Evolutionary conservation across 30 jellyfish, hydroid and myxozoan genomes (phyloP).

Genomic region (Turritopsis dohrnii): DNA sequence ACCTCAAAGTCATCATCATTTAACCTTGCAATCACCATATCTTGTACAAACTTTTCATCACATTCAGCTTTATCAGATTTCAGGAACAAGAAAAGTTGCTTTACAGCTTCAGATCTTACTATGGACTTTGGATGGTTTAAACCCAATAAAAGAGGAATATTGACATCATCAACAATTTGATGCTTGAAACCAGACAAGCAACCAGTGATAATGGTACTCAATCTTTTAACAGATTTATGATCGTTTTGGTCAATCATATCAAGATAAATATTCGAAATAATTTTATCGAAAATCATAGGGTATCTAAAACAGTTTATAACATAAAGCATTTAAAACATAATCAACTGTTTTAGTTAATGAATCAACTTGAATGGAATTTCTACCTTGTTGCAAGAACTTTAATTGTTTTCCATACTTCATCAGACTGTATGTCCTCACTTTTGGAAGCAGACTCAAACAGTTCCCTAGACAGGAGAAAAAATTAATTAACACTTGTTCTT

Average conservation of each 20-base stretch:
- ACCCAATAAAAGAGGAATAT: conserved; percentile 42
- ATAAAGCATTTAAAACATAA: too few relatives aligned
- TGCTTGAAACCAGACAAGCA: conserved; percentile 30
- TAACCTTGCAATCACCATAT: conserved; percentile 49
- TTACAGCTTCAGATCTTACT: conserved; percentile 53
- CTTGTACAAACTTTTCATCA: conserved; percentile 35
- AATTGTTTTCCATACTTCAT: too few relatives aligned
- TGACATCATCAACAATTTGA: conserved; percentile 42
- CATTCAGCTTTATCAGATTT: conserved; percentile 27
- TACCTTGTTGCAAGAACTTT: too few relatives aligned
- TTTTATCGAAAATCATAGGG: conserved; percentile 14
- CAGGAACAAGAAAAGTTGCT: conserved; percentile 32
- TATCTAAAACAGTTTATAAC: conserved; percentile 32
- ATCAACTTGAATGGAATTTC: too few relatives aligned
- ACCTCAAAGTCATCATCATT: conserved; percentile 64
- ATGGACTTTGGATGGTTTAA: conserved; percentile 65
- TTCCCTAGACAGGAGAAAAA: too few relatives aligned
- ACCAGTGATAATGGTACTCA: conserved; percentile 25
- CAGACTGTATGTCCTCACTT: too few relatives aligned
- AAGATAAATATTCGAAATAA: background rate
- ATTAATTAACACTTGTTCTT: too few relatives aligned
- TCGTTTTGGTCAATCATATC: background rate
- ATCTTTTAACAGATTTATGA: background rate
- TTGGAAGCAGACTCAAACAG: too few relatives aligned
- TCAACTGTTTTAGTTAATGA: too few relatives aligned